These are phyloP conservation scores for Plagodis dolabraria DNA, from an alignment of 2,888 invertebrate genomes.

Conservation along the genomic window DNA sequence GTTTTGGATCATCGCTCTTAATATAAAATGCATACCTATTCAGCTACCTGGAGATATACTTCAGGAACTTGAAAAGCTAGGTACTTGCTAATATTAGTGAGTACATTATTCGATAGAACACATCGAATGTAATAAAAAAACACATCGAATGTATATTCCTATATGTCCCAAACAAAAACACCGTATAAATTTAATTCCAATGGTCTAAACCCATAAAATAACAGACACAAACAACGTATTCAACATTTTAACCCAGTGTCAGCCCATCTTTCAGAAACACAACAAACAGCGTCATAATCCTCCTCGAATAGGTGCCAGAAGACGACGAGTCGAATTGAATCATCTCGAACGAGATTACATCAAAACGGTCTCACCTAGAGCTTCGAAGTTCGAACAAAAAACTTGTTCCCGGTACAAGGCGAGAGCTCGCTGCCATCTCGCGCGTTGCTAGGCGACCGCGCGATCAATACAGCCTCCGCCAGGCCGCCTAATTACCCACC, in stretches of 20 bases:
- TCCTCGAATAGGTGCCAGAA: slow-evolving; percentile 48
- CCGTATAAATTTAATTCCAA: too few relatives aligned
- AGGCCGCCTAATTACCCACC: slow-evolving; percentile 82
- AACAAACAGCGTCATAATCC: slow-evolving; percentile 33
- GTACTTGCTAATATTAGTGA: too few relatives aligned
- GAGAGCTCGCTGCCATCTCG: slow-evolving; percentile 78
- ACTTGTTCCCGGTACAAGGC: slow-evolving; percentile 66
- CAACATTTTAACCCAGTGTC: slow-evolving; percentile 10
- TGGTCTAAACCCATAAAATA: slow-evolving; percentile 2
- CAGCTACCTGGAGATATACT: too few relatives aligned
- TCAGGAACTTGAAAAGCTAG: too few relatives aligned
- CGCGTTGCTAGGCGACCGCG: slow-evolving; percentile 81
- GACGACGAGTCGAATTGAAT: slow-evolving; percentile 73
- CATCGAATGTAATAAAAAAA: too few relatives aligned
- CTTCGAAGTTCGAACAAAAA: slow-evolving; percentile 73
- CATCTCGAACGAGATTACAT: slow-evolving; percentile 75
- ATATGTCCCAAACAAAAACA: too few relatives aligned
- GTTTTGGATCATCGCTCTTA: too few relatives aligned
- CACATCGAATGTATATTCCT: too few relatives aligned
- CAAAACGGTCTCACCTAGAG: slow-evolving; percentile 78
- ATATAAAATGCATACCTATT: too few relatives aligned
- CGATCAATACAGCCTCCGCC: slow-evolving; percentile 85
- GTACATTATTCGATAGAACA: too few relatives aligned
- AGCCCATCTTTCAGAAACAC: slow-evolving; percentile 19
- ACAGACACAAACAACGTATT: slow-evolving; percentile 3